Percentiles rank a stretch among this genome's conserved stretches.
phyloP scores from a whole-genome alignment of 2,888 invertebrate species.

The Molorchus minor region DNA sequence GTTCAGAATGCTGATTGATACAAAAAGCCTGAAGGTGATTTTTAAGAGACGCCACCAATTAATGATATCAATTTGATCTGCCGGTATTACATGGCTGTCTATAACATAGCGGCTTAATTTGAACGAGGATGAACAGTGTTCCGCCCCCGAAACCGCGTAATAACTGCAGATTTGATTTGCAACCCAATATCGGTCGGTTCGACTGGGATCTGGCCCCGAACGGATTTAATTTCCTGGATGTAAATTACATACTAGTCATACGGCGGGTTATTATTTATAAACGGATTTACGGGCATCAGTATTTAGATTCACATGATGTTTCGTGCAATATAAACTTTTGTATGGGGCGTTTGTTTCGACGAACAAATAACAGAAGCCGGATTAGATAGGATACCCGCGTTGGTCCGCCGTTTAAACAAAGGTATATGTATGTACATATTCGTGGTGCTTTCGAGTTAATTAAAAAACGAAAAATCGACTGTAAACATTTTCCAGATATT shows the following conservation, averaged over 20 bases:
- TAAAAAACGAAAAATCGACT: conserved; percentile 1
- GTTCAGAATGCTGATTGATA: too few species aligned
- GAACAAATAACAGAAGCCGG: background rate
- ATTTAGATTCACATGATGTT: conserved; percentile 20
- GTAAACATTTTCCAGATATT: too few species aligned
- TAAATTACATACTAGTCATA: conserved; percentile 40
- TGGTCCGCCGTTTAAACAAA: background rate
- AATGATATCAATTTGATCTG: too few species aligned
- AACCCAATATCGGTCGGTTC: conserved; percentile 10
- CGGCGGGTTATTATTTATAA: conserved; percentile 36
- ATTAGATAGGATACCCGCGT: background rate
- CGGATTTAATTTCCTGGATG: conserved; percentile 47
- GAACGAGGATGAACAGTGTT: conserved; percentile 7
- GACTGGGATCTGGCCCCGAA: conserved; percentile 39
- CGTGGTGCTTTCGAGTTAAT: conserved; percentile 1
- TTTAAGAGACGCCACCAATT: too few species aligned
- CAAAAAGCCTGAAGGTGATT: too few species aligned
- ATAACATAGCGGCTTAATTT: conserved; percentile 16
- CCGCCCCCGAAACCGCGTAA: conserved; percentile 8
- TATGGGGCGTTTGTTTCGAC: conserved; percentile 3
- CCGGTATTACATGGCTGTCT: conserved; percentile 3
- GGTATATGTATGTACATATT: background rate
- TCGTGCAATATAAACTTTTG: conserved; percentile 14
- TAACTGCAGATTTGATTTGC: conserved; percentile 24
- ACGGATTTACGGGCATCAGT: conserved; percentile 30